phyloP scores from a whole-genome alignment of 2,797 vertebrate species.

The Ciconia nigra region DNA sequence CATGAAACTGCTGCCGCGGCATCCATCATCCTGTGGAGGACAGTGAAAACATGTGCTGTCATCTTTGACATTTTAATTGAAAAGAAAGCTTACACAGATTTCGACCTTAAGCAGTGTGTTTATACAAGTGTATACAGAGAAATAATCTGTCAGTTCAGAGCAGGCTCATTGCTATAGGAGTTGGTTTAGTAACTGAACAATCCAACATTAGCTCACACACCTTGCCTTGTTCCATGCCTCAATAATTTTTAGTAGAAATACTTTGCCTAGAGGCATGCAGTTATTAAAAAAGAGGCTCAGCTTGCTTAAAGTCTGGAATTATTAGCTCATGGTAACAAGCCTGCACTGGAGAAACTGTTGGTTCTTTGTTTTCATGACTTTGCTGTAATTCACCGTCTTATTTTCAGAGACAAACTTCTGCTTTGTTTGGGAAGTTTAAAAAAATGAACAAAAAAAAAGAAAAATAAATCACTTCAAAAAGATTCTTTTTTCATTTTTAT shows the following conservation, averaged over 20 bases:
- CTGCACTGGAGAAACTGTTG: slow-evolving; percentile 78
- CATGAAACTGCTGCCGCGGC: slow-evolving; percentile 64
- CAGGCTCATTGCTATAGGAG: slow-evolving; percentile 72
- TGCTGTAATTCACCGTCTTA: slow-evolving; percentile 71
- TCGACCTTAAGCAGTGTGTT: slow-evolving; percentile 77
- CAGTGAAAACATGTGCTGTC: slow-evolving; percentile 77
- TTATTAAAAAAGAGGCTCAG: slow-evolving; percentile 80
- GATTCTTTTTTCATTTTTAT: slow-evolving; percentile 8
- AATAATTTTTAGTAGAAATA: slow-evolving; percentile 83
- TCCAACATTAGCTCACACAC: slow-evolving; percentile 80
- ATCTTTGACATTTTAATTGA: slow-evolving; percentile 83
- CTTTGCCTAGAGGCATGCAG: slow-evolving; percentile 79
- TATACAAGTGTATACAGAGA: slow-evolving; percentile 81
- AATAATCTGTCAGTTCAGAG: slow-evolving; percentile 78
- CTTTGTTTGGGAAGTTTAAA: slow-evolving; percentile 63
- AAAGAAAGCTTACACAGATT: slow-evolving; percentile 80
- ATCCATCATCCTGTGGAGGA: slow-evolving; percentile 72
- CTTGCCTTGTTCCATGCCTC: slow-evolving; percentile 80
- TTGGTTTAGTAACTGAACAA: slow-evolving; percentile 78
- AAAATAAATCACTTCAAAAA: slow-evolving; percentile 49
- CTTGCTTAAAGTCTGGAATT: slow-evolving; percentile 80
- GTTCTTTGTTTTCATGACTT: slow-evolving; percentile 79
- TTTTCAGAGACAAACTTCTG: slow-evolving; percentile 72
- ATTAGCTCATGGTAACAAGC: slow-evolving; percentile 81
- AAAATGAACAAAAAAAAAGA: not conserved